Evolutionary conservation across 2,797 vertebrate genomes (phyloP).

Genomic region (Hydrophis major): DNA sequence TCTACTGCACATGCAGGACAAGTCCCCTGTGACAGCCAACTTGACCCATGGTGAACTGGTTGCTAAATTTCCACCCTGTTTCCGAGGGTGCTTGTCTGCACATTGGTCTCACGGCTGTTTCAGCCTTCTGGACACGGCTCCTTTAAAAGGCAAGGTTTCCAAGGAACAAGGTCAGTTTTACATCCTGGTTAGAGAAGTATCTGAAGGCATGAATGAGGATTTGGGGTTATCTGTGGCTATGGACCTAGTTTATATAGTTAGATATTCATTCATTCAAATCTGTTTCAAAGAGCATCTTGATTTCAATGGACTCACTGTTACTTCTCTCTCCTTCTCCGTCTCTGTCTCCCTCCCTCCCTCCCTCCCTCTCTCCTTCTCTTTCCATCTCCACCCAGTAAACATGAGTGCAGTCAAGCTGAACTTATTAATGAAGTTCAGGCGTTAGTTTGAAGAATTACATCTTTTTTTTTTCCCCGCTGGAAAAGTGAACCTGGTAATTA

Average conservation of each 20-base stretch:
- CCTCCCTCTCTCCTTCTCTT: background rate
- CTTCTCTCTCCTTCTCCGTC: background rate
- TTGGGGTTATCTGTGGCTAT: background rate
- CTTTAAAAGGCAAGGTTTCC: too few relatives aligned
- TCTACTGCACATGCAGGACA: too few relatives aligned
- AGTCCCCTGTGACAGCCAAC: too few relatives aligned
- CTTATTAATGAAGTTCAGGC: conserved; percentile 49
- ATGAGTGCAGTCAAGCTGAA: conserved; percentile 35
- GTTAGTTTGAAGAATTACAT: background rate
- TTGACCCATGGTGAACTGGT: too few relatives aligned
- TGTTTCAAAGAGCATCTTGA: background rate
- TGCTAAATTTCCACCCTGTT: too few relatives aligned
- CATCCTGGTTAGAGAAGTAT: background rate
- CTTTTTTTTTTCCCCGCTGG: background rate
- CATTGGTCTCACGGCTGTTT: too few relatives aligned
- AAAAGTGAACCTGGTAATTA: conserved; percentile 51
- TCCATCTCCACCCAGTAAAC: background rate
- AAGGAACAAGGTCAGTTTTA: background rate
- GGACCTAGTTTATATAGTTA: background rate
- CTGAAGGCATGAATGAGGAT: background rate
- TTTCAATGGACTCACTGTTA: background rate
- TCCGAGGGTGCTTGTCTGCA: too few relatives aligned
- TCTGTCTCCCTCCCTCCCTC: background rate
- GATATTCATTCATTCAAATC: background rate
- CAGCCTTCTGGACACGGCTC: too few relatives aligned